These are phyloP conservation scores for Epirrhoe tristata DNA, from an alignment of 2,888 invertebrate species.

Conservation along the genomic window DNA sequence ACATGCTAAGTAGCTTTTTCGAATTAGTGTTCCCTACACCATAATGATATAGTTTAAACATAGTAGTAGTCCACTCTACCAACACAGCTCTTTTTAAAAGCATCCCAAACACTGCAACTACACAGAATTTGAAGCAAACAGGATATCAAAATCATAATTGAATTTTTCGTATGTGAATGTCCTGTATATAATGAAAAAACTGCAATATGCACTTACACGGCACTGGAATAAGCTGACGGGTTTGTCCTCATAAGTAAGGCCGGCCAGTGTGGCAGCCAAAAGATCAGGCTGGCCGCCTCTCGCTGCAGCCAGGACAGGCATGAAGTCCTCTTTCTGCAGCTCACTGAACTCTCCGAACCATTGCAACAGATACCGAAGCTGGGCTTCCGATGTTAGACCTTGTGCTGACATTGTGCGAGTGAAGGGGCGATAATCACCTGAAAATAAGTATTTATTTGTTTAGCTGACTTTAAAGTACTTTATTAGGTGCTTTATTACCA, in stretches of 20 bases:
- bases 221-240: slow-evolving; percentile 94
- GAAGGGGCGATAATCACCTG: slow-evolving; percentile 63
- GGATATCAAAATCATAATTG: too few relatives aligned
- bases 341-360: slow-evolving; percentile 97
- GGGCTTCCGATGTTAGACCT: slow-evolving; percentile 88
- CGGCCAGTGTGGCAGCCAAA: slow-evolving; percentile 88
- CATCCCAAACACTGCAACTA: too few relatives aligned
- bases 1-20: too few relatives aligned
- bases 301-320: slow-evolving; percentile 89
- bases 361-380: slow-evolving; percentile 92
- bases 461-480: neutral
- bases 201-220: too few relatives aligned
- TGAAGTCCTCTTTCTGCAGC: slow-evolving; percentile 93
- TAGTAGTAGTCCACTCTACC: too few relatives aligned
- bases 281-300: slow-evolving; percentile 89
- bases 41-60: too few relatives aligned
- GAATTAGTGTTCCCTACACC: too few relatives aligned
- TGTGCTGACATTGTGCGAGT: slow-evolving; percentile 82
- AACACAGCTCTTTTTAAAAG: too few relatives aligned
- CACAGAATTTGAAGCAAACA: too few relatives aligned
- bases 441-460: slow-evolving; percentile 26
- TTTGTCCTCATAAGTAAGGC: slow-evolving; percentile 89
- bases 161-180: too few relatives aligned
- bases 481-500: too few relatives aligned
- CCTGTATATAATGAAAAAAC: too few relatives aligned